Conservation (phyloP, 23 tunicate genomes). For the Phallusia fumigata region DNA sequence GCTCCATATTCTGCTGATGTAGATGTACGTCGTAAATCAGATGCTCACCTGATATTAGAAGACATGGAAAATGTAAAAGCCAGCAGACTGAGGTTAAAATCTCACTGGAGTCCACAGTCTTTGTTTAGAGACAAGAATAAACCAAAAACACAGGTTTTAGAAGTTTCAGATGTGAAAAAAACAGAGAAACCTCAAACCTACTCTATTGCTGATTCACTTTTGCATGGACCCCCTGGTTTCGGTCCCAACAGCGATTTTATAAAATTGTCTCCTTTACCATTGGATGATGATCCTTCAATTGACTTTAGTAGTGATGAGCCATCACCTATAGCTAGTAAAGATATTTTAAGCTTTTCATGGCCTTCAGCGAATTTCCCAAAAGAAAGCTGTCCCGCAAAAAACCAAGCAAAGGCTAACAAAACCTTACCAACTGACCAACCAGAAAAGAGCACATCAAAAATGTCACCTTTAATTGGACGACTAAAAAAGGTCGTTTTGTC, state of each 20-base stretch:
- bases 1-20: constrained; percentile 11
- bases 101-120: constrained; percentile 11
- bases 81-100: background rate
- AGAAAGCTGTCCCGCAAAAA: background rate
- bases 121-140: background rate
- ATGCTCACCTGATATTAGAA: background rate
- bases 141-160: background rate
- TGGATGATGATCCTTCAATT: background rate
- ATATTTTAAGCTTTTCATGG: constrained; percentile 26
- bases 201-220: background rate
- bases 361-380: background rate
- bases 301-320: background rate
- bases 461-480: background rate
- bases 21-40: too few species aligned
- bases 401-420: background rate
- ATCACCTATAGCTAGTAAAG: constrained; percentile 6
- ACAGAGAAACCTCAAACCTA: constrained; percentile 5
- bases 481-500: background rate
- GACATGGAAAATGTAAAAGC: background rate
- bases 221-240: background rate
- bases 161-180: background rate
- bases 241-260: background rate
- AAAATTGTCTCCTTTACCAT: constrained; percentile 17
- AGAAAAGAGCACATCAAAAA: background rate
- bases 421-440: background rate